These are phyloP conservation scores for Dione vanillae DNA, from an alignment of 2,888 invertebrate genomes.

Conservation along the genomic window DNA sequence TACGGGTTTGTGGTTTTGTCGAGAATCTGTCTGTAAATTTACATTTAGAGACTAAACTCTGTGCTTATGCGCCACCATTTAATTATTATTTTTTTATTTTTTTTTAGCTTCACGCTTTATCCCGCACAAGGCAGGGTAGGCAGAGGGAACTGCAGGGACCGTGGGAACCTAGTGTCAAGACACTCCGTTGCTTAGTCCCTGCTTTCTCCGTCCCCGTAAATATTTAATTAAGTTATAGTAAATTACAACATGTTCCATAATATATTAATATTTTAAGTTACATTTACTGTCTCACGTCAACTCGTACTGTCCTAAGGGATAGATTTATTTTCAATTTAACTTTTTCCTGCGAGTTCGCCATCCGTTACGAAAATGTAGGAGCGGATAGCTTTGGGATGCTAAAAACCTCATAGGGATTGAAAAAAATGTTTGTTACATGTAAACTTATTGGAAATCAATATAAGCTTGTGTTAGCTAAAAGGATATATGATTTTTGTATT, in stretches of 20 bases:
- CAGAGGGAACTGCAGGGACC: too few relatives aligned
- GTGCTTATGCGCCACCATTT: too few relatives aligned
- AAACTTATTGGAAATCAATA: constrained; percentile 34
- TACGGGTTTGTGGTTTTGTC: too few relatives aligned
- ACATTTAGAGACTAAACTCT: too few relatives aligned
- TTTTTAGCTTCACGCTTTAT: not conserved
- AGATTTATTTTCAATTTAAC: constrained; percentile 44
- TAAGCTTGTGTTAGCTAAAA: not conserved
- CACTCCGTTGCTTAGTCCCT: too few relatives aligned
- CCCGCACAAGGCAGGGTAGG: not conserved
- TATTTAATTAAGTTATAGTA: not conserved
- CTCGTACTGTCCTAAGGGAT: constrained; percentile 18
- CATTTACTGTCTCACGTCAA: not conserved
- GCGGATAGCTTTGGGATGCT: constrained; percentile 18
- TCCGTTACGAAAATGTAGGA: constrained; percentile 22
- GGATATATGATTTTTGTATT: too few relatives aligned
- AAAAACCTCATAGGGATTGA: constrained; percentile 30
- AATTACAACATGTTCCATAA: not conserved
- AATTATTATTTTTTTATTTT: too few relatives aligned
- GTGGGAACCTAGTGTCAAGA: too few relatives aligned
- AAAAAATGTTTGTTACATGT: constrained; percentile 15
- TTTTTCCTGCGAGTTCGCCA: constrained; percentile 33
- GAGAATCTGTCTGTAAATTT: too few relatives aligned
- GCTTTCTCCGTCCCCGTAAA: too few relatives aligned
- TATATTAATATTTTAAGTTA: constrained; percentile 9